Evolutionary conservation across 2,113 vertebrate genomes (phyloP), one percentile per base, ranked within the genome.

Genomic region (Electrona antarctica): DNA sequence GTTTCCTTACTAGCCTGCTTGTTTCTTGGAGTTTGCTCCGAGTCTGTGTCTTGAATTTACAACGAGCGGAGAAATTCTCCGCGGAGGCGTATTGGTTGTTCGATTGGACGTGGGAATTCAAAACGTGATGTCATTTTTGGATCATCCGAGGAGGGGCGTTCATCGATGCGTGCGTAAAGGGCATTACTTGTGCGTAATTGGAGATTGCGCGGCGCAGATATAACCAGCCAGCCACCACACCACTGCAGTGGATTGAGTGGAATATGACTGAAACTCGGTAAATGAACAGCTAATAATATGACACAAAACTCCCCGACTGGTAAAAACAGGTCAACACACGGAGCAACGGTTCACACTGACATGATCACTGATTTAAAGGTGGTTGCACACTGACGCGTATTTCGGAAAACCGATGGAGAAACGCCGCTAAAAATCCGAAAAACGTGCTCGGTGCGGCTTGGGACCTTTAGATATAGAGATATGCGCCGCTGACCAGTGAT

Each of bases 81-180:
- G 82, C 52, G 67, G 68, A 82, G 76, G 67, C 73, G 62, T 9
- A 52, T 75, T 65, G 70, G 50, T 58, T 64, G 71, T 75, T 80
- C 91, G 84, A 83, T 79, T 74, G 92, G 93, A 93, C 91, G 94
- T 93, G 88, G 93, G 93, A 90, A 89, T 85, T 88, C 82, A 74
- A 83, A 69, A 80, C 84, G 83, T 94, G 96, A 95, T 91, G 94
- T 95, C 92, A 95, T 89, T 87, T 82, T 79, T 87, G 83, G 80
- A 88, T 68, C 70, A 76, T 79, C 64, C 56, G 64, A 89, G 88
- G 78, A 85, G 85, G 85, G 84, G 87, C 81, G 84, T 79, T 72
- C 15, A 21, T 21, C 21, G 60, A 65, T 59, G 70, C 80, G 76
- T 79, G 85, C 81, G 89, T 90, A 82, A 87, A 84, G 50, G 78